Conservation (phyloP, 2,888 invertebrate species). For the Halocaridina rubra region DNA sequence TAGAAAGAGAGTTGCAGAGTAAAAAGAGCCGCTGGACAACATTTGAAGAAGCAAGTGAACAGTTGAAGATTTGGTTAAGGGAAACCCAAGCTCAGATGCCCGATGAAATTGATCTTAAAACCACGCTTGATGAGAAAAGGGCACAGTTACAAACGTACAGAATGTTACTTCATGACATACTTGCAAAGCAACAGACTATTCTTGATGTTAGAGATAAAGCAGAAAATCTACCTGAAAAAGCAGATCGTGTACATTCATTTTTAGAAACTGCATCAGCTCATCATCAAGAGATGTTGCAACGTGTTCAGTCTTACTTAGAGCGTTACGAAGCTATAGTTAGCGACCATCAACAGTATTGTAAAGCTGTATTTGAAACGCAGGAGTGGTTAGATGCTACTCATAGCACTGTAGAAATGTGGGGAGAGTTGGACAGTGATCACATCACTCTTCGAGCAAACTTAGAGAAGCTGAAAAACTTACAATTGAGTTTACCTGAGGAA, state of each 20-base stretch:
- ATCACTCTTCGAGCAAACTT: constrained; percentile 87
- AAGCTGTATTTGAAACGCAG: constrained; percentile 85
- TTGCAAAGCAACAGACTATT: constrained; percentile 82
- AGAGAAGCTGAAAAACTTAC: constrained; percentile 77
- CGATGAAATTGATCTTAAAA: constrained; percentile 82
- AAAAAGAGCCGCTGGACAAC: constrained; percentile 86
- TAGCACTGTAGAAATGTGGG: constrained; percentile 83
- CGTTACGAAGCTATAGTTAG: constrained; percentile 88
- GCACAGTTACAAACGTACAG: constrained; percentile 87
- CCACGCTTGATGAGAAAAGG: constrained; percentile 91
- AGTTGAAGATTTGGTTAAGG: constrained; percentile 82
- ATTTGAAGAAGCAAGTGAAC: constrained; percentile 86
- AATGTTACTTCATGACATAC: constrained; percentile 82
- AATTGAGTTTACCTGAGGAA: constrained; percentile 83
- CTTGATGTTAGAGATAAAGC: constrained; percentile 83
- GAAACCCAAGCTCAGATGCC: constrained; percentile 81
- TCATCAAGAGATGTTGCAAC: constrained; percentile 78
- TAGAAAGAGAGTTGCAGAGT: constrained; percentile 83
- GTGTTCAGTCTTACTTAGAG: constrained; percentile 82
- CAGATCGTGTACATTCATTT: constrained; percentile 79
- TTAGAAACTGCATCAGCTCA: constrained; percentile 78
- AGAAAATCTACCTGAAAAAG: constrained; percentile 82
- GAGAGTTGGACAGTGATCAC: constrained; percentile 84
- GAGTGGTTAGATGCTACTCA: constrained; percentile 89
- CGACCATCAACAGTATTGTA: constrained; percentile 89